Evolutionary conservation across 2,113 vertebrate genomes (phyloP).

Genomic region (Felis chaus): DNA sequence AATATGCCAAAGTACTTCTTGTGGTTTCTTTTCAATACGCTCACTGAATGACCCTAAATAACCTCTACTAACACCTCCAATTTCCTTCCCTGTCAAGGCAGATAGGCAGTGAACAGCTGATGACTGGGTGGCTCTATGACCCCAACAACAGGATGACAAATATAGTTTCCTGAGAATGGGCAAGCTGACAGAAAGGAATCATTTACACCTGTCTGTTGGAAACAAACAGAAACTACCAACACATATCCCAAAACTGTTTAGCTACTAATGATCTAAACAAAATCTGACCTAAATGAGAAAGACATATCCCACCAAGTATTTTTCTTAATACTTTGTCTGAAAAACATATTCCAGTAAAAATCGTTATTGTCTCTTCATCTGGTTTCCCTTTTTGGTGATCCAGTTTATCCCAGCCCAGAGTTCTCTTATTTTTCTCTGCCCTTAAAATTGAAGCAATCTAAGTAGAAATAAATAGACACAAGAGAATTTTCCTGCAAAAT

Average conservation of each 20-base stretch:
- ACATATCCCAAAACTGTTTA: background rate
- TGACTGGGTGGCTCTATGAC: slow-evolving; percentile 53
- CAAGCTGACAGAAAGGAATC: slow-evolving; percentile 57
- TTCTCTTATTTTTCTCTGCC: background rate
- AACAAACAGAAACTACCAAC: slow-evolving; percentile 53
- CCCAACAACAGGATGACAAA: slow-evolving; percentile 56
- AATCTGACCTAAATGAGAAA: slow-evolving; percentile 29
- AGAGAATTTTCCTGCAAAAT: background rate
- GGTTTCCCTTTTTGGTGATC: background rate
- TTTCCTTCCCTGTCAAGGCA: slow-evolving; percentile 64
- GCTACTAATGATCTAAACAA: slow-evolving; percentile 33
- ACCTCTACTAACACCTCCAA: slow-evolving; percentile 57
- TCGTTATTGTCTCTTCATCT: background rate
- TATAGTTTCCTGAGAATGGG: slow-evolving; percentile 56
- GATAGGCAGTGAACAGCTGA: slow-evolving; percentile 55
- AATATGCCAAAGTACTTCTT: slow-evolving; percentile 46
- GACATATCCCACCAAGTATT: background rate
- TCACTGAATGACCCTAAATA: slow-evolving; percentile 47
- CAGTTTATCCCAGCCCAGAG: background rate
- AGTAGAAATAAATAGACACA: background rate
- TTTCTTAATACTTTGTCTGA: background rate
- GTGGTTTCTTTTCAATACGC: slow-evolving; percentile 43
- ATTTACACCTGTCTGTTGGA: slow-evolving; percentile 43
- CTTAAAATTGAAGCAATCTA: background rate
- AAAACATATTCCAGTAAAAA: background rate